Conservation (phyloP, 23 tunicate species). For the Halocynthia roretzi region DNA sequence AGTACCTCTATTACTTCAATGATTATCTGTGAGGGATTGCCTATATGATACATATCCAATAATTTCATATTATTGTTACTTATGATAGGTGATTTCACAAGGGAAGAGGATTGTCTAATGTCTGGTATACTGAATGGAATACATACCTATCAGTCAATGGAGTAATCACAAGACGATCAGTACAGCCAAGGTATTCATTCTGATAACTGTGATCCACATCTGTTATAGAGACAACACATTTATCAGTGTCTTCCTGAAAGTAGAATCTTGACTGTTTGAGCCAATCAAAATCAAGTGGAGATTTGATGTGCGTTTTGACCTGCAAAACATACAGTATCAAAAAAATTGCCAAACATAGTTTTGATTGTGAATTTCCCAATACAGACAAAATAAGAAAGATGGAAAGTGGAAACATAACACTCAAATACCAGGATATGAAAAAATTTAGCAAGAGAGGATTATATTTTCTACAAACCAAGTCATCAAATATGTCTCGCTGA, state of each 20-base stretch:
- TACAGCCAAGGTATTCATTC: conserved; percentile 92
- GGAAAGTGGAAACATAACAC: too few species aligned
- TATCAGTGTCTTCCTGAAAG: conserved; percentile 92
- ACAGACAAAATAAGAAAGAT: too few species aligned
- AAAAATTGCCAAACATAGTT: not conserved
- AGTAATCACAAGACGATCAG: conserved; percentile 92
- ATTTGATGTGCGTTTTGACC: conserved; percentile 83
- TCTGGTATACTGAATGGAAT: not conserved
- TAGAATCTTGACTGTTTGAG: conserved; percentile 91
- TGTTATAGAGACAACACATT: conserved; percentile 82
- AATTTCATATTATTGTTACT: too few species aligned
- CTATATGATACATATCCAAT: too few species aligned
- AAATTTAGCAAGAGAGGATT: not conserved
- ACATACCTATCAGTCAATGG: conserved; percentile 89
- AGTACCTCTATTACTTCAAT: not conserved
- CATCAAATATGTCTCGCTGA: conserved; percentile 96
- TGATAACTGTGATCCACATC: conserved; percentile 92
- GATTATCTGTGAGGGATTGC: not conserved
- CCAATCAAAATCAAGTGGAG: conserved; percentile 89
- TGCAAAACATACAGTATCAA: conserved; percentile 9
- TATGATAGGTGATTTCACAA: not conserved
- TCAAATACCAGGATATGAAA: too few species aligned
- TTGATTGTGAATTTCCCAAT: too few species aligned
- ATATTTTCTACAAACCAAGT: conserved; percentile 36
- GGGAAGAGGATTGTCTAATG: not conserved